Evolutionary conservation across 1,140 invertebrate genomes (phyloP).

Genomic region (Potamilus streckersoni): DNA sequence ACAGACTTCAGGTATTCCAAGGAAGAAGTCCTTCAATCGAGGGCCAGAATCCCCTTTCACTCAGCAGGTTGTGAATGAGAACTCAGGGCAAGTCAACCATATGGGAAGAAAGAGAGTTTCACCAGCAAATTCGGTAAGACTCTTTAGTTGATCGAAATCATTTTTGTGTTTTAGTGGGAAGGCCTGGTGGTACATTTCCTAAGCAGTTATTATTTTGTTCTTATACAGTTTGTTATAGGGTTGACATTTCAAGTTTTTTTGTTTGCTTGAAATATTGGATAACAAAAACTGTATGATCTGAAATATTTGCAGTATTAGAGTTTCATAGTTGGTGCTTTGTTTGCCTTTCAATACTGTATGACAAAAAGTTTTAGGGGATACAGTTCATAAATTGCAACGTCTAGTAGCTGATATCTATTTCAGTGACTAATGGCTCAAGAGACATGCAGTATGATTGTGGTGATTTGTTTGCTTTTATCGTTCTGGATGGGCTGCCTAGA

Average conservation of each 20-base stretch:
- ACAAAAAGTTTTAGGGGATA: too few species aligned
- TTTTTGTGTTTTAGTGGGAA: neutral
- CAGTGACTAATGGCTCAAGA: too few species aligned
- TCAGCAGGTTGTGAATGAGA: slow-evolving; percentile 48
- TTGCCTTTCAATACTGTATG: too few species aligned
- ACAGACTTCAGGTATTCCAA: slow-evolving; percentile 39
- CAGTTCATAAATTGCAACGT: too few species aligned
- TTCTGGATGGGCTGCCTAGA: too few species aligned
- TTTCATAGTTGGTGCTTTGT: too few species aligned
- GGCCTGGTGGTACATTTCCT: neutral
- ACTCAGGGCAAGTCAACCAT: slow-evolving; percentile 5
- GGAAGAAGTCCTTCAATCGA: slow-evolving; percentile 45
- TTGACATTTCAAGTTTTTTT: slow-evolving; percentile 2
- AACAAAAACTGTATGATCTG: slow-evolving; percentile 2
- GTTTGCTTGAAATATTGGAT: neutral
- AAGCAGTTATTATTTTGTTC: neutral
- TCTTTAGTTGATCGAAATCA: neutral
- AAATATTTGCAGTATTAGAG: neutral
- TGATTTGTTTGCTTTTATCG: too few species aligned
- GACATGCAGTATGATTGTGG: too few species aligned
- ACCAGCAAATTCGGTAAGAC: slow-evolving; percentile 59
- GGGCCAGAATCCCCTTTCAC: slow-evolving; percentile 47
- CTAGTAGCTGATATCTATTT: too few species aligned
- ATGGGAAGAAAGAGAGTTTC: slow-evolving; percentile 46
- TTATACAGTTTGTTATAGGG: neutral